Percentiles rank a stretch among this genome's conserved stretches.
phyloP scores from a whole-genome alignment of 2,113 vertebrate species.

The Serinus canaria region DNA sequence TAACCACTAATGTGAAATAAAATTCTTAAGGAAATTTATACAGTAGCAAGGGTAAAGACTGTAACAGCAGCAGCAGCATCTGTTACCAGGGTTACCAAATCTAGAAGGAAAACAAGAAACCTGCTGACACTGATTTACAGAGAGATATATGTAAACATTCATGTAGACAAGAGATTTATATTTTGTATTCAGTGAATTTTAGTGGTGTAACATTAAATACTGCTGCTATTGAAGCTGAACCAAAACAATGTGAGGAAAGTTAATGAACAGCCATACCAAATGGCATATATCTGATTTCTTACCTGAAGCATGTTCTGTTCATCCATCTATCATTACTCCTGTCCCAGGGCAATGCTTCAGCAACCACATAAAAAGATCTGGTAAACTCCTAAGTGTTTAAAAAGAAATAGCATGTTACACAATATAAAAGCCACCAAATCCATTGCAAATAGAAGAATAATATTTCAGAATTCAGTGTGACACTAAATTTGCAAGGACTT shows the following conservation, averaged over 20 bases:
- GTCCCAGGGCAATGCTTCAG: not conserved
- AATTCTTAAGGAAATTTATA: not conserved
- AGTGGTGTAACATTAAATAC: not conserved
- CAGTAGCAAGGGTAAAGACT: not conserved
- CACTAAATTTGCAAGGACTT: not conserved
- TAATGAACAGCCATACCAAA: slow-evolving; percentile 4
- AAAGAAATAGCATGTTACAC: not conserved
- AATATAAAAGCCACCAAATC: not conserved
- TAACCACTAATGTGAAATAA: not conserved
- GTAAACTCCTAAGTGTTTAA: slow-evolving; percentile 23
- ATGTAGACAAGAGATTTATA: not conserved
- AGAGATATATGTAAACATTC: not conserved
- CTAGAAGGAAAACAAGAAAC: not conserved
- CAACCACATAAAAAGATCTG: not conserved
- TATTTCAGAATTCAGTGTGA: not conserved
- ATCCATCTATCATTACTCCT: slow-evolving; percentile 21
- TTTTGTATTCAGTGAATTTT: slow-evolving; percentile 4
- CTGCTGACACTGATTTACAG: not conserved
- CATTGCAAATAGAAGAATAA: not conserved
- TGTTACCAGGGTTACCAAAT: not conserved
- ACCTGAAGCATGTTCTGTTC: slow-evolving; percentile 34
- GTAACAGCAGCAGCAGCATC: not conserved
- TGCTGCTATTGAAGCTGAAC: slow-evolving; percentile 11
- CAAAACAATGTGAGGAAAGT: not conserved
- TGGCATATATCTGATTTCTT: not conserved